Base-by-base conservation (phyloP, 2,888 invertebrate genomes). In the Empis livida region DNA sequence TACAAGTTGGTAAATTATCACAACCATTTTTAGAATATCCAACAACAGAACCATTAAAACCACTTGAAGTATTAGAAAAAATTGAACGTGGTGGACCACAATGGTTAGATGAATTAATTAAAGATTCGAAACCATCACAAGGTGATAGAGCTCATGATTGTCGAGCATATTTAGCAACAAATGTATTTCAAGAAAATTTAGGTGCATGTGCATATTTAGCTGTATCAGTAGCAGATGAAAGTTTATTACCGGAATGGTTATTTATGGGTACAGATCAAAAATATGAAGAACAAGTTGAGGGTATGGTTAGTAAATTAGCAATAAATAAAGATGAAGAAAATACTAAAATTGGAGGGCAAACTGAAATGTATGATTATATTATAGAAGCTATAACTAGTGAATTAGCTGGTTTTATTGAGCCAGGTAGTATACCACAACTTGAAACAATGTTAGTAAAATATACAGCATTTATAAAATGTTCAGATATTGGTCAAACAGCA, bases 371-470 rank as follows among this genome's bases (percentile, higher is more conserved):
- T 35, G 35, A 35, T n/a, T 35, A n/a, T 35, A n/a, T 35, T 10
- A 45, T 61, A n/a, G 38, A 56, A 0, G 53, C 56, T 0, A 62
- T 67, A 31, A 51, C 47, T 8, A 30, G 42, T 0, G 67, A 67
- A 31, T 14, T 67, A 3, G n/a, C 58, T 4, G 68, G 66, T 1
- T 49, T 55, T 5, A 47, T 51, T 1, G 43, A 32, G 1, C 54
- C 58, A 5, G 48, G 52, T 2, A 30, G 45, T 0, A 54, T 58
- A 50, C 54, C 53, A 4, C 55, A 57, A 38, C 51, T 67, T 11
- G 67, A 67, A 37, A 9, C 47, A n/a, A 57, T 63, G 42, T 31
- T 68, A 6, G 17, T 42, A 1, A 55, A 59, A 2, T 67, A 62
- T 53, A 52, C 55, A 1, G 42, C 52, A 0, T 63, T 57, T 42